Conservation (phyloP, 2,797 vertebrate genomes). For the Peromyscus aztecus region DNA sequence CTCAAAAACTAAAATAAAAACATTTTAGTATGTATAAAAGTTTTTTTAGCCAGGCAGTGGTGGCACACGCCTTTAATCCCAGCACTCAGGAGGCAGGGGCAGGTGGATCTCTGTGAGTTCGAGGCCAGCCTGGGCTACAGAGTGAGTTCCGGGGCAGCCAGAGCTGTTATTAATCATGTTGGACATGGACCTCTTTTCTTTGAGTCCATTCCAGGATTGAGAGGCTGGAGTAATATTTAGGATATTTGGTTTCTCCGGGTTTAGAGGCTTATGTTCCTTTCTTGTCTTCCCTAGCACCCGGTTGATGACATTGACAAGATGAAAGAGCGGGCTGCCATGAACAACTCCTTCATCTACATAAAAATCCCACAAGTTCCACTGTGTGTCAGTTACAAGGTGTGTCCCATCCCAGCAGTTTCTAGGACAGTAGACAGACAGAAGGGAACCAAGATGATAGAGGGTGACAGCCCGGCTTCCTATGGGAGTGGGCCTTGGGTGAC, state of each 20-base stretch:
- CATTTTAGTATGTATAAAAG: background rate
- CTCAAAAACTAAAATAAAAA: background rate
- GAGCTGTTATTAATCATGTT: background rate
- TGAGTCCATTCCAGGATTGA: background rate
- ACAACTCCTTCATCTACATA: slow-evolving; percentile 99
- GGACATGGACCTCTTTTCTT: background rate
- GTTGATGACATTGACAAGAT: slow-evolving; percentile 99
- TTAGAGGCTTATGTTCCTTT: slow-evolving; percentile 25
- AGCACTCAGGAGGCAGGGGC: background rate
- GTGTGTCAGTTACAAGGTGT: slow-evolving; percentile 99
- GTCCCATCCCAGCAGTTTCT: background rate
- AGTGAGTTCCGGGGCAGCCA: background rate
- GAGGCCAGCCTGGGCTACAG: background rate
- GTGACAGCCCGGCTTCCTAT: slow-evolving; percentile 5
- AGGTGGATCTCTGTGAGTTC: background rate
- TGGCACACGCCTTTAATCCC: background rate
- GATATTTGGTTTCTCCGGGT: slow-evolving; percentile 48
- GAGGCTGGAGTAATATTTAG: slow-evolving; percentile 12
- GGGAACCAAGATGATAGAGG: slow-evolving; percentile 16
- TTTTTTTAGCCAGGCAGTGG: background rate
- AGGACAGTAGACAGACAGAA: background rate
- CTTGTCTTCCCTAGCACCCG: slow-evolving; percentile 91
- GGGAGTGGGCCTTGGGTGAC: background rate
- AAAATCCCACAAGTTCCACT: slow-evolving; percentile 99
- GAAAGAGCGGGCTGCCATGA: slow-evolving; percentile 99